Evolutionary conservation across 2,797 vertebrate species (phyloP), one percentile per base, ranked within the genome.

Genomic region (Orientallactaga sibirica): DNA sequence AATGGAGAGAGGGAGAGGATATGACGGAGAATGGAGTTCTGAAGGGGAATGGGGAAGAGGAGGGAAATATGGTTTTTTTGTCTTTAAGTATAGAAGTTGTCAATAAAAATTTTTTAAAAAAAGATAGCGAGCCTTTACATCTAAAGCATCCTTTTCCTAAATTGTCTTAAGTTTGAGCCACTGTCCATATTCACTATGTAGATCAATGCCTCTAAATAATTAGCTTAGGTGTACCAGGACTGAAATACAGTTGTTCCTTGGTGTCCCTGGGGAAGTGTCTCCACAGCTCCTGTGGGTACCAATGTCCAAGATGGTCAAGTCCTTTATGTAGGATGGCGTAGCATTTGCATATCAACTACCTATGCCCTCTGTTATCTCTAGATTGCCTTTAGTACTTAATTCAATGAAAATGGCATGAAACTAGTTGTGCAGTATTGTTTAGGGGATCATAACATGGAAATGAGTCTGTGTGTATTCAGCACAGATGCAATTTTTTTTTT

Each of bases 91-190:
- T 37, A 37, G 33, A 37, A 37, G 33, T 37, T 37, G 33, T 37
- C 33, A 37, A 37, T 37, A 37, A 37, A 37, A 37, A 2, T 37
- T 37, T 37, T 37, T 37, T 37, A 37, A 37, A 58, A 58, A 58
- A 58, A 58, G 78, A 86, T 24, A 16, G 66, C 41, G 27, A 58
- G 1, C 64, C 88, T 86, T 95, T 58, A 70, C 68, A 84, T 70
- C 66, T 22, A 79, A 93, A 90, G 3, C 24, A 76, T n/a, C 41
- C 33, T 68, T 94, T 86, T 71, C n/a, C 71, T 87, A 52, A 75
- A 79, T 74, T 43, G 14, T 78, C 67, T 95, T 68, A 37, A 67
- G 24, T 90, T 82, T 90, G 70, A n/a, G 16, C 52, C 27, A 25
- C 88, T n/a, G 52, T 20, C 22, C 76, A 86, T 20, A 68, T 76